A percentile compares a stretch with the other conserved stretches of the same genome.
Evolutionary conservation across 1,140 invertebrate species (phyloP).

Genomic region (Mamestra configurata): DNA sequence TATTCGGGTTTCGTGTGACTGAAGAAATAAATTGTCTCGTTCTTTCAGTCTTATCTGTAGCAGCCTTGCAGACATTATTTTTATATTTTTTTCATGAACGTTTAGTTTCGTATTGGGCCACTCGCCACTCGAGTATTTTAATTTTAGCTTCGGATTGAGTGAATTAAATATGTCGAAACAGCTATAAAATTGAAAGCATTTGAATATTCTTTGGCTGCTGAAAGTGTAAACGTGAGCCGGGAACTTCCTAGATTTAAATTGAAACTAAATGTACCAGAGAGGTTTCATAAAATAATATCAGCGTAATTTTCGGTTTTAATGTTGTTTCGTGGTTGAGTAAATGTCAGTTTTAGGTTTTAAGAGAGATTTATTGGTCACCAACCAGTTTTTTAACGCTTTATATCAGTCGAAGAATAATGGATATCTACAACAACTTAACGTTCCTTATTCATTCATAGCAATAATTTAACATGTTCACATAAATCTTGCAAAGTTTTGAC

Average conservation of each 20-base stretch:
- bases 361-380: not conserved
- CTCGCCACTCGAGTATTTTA: constrained; percentile 5
- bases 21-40: not conserved
- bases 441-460: not conserved
- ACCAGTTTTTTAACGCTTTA: not conserved
- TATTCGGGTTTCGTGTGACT: not conserved
- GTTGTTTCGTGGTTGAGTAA: constrained; percentile 1
- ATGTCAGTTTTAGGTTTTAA: not conserved
- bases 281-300: not conserved
- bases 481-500: not conserved
- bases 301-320: not conserved
- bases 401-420: not conserved
- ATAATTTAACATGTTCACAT: not conserved
- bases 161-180: constrained; percentile 37
- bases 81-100: not conserved
- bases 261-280: not conserved
- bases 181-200: constrained; percentile 30
- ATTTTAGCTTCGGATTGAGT: constrained; percentile 11
- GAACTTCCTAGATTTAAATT: constrained; percentile 1
- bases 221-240: not conserved
- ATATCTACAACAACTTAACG: not conserved
- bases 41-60: not conserved
- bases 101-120: not conserved
- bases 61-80: constrained; percentile 16
- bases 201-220: constrained; percentile 3